A percentile compares a stretch with the other conserved stretches of the same genome.
Evolutionary conservation across 2,113 vertebrate genomes (phyloP).

Genomic region (Pituophis catenifer): DNA sequence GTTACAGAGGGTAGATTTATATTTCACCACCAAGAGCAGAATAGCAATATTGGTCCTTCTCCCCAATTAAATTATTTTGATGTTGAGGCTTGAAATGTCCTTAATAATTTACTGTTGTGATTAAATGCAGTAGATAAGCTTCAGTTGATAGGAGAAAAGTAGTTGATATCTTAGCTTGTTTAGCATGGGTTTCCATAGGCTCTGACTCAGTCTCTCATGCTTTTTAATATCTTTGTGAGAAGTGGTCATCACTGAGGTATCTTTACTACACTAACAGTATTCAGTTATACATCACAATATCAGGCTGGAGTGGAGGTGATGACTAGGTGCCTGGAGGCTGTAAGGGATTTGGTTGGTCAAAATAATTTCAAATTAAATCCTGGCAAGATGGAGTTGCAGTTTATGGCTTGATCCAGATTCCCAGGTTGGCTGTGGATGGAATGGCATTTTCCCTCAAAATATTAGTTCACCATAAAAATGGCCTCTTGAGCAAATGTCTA

Average conservation of each 20-base stretch:
- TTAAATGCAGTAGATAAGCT: background rate
- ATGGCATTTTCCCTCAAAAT: background rate
- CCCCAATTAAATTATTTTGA: background rate
- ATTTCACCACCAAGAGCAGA: background rate
- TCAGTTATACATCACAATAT: background rate
- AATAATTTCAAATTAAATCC: background rate
- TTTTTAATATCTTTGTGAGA: background rate
- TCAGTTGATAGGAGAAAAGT: background rate
- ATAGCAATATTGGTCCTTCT: background rate
- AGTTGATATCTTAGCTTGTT: background rate
- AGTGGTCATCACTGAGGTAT: background rate
- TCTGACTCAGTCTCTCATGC: background rate
- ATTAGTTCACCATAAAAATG: background rate
- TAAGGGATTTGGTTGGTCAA: background rate
- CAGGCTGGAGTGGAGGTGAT: background rate
- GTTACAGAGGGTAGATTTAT: background rate
- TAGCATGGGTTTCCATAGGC: background rate
- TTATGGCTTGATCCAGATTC: background rate
- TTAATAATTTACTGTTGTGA: background rate
- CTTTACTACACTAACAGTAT: background rate
- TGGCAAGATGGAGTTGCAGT: background rate
- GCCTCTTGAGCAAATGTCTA: background rate
- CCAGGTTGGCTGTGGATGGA: background rate
- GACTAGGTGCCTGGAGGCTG: background rate
- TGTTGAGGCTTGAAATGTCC: background rate